Evolutionary conservation across 2,888 invertebrate genomes (phyloP).

Genomic region (Drosophila infuscata): DNA sequence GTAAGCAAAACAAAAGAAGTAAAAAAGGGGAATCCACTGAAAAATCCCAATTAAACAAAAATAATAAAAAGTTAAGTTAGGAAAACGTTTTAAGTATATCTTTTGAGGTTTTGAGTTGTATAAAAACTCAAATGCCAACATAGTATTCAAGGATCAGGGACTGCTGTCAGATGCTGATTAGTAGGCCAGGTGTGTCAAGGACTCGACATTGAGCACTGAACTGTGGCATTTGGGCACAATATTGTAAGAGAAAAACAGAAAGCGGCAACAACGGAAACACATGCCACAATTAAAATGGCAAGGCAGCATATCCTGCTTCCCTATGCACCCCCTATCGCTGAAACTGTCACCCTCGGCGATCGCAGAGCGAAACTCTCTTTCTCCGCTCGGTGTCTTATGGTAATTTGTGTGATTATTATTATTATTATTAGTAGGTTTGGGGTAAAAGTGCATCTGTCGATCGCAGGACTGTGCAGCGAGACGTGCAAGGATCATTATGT

Average conservation of each 20-base stretch:
- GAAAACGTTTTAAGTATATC: not conserved
- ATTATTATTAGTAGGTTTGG: conserved; percentile 42
- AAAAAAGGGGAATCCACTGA: not conserved
- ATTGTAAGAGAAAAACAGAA: conserved; percentile 11
- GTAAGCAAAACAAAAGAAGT: not conserved
- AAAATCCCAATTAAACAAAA: not conserved
- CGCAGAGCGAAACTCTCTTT: conserved; percentile 4
- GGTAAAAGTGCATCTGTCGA: conserved; percentile 72
- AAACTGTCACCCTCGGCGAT: conserved; percentile 20
- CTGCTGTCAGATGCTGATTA: conserved; percentile 52
- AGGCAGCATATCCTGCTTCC: conserved; percentile 30
- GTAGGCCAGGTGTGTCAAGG: conserved; percentile 63
- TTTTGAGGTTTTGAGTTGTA: conserved; percentile 1
- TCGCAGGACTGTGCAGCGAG: conserved; percentile 59
- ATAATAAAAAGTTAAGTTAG: not conserved
- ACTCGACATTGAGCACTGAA: conserved; percentile 12
- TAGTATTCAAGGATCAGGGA: not conserved
- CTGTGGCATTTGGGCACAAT: conserved; percentile 13
- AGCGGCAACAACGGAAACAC: conserved; percentile 53
- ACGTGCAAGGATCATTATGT: conserved; percentile 66
- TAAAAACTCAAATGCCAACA: not conserved
- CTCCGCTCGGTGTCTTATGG: conserved; percentile 68
- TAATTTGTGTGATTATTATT: conserved; percentile 74
- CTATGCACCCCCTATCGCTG: not conserved
- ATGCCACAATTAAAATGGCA: conserved; percentile 73